These are phyloP conservation scores for Sphaerophoria taeniata DNA, from an alignment of 2,888 invertebrate species.

Conservation along the genomic window DNA sequence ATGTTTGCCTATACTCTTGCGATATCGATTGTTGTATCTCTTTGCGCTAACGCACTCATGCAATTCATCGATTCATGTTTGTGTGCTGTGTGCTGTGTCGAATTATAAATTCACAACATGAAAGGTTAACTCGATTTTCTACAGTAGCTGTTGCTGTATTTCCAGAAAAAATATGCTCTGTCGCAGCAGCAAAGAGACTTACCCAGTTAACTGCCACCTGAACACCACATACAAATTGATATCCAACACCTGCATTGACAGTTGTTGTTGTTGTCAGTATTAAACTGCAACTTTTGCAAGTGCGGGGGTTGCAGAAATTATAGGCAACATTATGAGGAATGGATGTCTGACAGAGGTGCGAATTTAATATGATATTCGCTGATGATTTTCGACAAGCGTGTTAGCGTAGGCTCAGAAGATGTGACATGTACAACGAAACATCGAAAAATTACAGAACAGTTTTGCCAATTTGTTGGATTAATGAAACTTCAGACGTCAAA, in stretches of 20 bases:
- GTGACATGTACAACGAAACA: constrained; percentile 41
- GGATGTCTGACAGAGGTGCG: constrained; percentile 39
- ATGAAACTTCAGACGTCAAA: too few species aligned
- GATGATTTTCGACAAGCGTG: constrained; percentile 52
- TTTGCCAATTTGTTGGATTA: neutral
- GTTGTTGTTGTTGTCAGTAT: constrained; percentile 40
- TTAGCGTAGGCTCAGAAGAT: constrained; percentile 57
- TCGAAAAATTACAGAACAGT: neutral
- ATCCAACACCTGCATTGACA: constrained; percentile 73
- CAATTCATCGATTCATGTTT: neutral
- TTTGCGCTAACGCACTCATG: constrained; percentile 43
- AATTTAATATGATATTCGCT: constrained; percentile 46
- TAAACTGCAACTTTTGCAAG: neutral
- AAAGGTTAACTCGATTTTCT: constrained; percentile 75
- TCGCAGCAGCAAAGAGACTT: constrained; percentile 57
- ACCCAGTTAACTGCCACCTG: constrained; percentile 73
- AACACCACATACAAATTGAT: constrained; percentile 70
- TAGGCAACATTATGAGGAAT: neutral
- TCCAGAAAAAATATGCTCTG: constrained; percentile 33
- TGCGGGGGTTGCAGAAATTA: constrained; percentile 17
- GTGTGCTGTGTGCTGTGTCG: constrained; percentile 44
- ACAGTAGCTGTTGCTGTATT: constrained; percentile 24
- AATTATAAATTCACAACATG: constrained; percentile 76
- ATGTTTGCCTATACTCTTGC: constrained; percentile 30
- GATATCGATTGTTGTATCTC: constrained; percentile 37